A percentile compares a stretch with the other conserved stretches of the same genome.
Conservation (phyloP, 2,888 invertebrate species). For the Plemyria rubiginata region DNA sequence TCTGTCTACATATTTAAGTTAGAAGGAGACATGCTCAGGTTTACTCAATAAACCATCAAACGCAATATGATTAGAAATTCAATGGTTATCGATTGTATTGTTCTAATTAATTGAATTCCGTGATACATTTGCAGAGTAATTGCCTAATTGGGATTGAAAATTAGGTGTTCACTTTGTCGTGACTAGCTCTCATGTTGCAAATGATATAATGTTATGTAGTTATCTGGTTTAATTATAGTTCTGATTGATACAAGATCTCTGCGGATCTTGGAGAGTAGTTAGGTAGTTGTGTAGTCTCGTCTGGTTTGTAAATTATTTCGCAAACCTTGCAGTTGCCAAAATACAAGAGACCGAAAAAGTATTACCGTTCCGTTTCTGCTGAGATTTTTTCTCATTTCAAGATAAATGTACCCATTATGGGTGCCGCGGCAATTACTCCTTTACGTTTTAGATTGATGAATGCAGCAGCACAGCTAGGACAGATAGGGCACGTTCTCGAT, state of each 20-base stretch:
- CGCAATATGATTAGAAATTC: slow-evolving; percentile 1
- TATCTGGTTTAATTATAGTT: not conserved
- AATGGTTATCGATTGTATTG: slow-evolving; percentile 20
- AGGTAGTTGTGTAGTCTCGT: not conserved
- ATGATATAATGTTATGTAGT: slow-evolving; percentile 1
- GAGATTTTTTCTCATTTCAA: too few relatives aligned
- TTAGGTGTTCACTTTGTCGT: slow-evolving; percentile 14
- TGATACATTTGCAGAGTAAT: slow-evolving; percentile 27
- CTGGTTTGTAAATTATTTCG: not conserved
- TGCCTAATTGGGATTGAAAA: slow-evolving; percentile 29
- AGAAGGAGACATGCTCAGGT: not conserved
- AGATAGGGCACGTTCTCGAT: too few relatives aligned
- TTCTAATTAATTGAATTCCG: slow-evolving; percentile 28
- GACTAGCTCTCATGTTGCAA: slow-evolving; percentile 23
- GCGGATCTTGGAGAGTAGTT: not conserved
- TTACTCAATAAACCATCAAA: not conserved
- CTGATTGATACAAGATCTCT: not conserved
- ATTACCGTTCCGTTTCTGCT: too few relatives aligned
- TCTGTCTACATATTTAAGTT: not conserved
- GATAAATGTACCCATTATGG: too few relatives aligned
- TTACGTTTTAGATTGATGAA: too few relatives aligned
- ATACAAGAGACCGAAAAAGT: not conserved
- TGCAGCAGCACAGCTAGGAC: too few relatives aligned
- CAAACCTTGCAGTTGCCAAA: not conserved
- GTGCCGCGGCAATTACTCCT: too few relatives aligned